These are phyloP conservation scores for Melieria picta DNA, from an alignment of 2,888 invertebrate genomes.

Conservation along the genomic window DNA sequence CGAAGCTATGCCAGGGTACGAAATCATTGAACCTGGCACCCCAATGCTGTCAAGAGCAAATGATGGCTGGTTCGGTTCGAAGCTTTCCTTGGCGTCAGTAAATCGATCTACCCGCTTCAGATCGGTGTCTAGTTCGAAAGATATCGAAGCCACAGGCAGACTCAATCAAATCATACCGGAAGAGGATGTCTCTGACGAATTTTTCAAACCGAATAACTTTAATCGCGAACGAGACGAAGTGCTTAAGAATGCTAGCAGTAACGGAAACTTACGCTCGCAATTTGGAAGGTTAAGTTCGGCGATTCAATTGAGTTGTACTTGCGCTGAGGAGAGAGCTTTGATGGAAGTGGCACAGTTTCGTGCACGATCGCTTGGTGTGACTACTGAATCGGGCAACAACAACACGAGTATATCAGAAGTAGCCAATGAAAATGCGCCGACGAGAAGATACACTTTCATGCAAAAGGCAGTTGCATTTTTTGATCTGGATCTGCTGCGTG, in stretches of 20 bases:
- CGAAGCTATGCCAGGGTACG: constrained; percentile 72
- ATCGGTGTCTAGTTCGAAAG: constrained; percentile 55
- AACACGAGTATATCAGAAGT: constrained; percentile 1
- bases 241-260: constrained; percentile 43
- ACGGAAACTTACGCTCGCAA: constrained; percentile 41
- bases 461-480: constrained; percentile 74
- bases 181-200: constrained; percentile 48
- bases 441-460: constrained; percentile 60
- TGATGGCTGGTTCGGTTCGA: constrained; percentile 66
- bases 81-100: constrained; percentile 62
- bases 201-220: constrained; percentile 59
- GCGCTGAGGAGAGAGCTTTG: constrained; percentile 53
- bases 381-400: neutral
- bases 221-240: constrained; percentile 58
- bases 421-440: constrained; percentile 23
- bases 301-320: constrained; percentile 52
- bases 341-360: constrained; percentile 45
- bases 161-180: constrained; percentile 53
- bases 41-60: constrained; percentile 72
- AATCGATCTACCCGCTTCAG: constrained; percentile 52
- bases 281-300: constrained; percentile 41
- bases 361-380: constrained; percentile 24
- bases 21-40: constrained; percentile 74
- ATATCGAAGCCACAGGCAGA: constrained; percentile 47
- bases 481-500: constrained; percentile 76